Percentiles rank a stretch among this genome's conserved stretches.
phyloP scores from a whole-genome alignment of 2,797 vertebrate genomes.

The Pogonophryne albipinna region DNA sequence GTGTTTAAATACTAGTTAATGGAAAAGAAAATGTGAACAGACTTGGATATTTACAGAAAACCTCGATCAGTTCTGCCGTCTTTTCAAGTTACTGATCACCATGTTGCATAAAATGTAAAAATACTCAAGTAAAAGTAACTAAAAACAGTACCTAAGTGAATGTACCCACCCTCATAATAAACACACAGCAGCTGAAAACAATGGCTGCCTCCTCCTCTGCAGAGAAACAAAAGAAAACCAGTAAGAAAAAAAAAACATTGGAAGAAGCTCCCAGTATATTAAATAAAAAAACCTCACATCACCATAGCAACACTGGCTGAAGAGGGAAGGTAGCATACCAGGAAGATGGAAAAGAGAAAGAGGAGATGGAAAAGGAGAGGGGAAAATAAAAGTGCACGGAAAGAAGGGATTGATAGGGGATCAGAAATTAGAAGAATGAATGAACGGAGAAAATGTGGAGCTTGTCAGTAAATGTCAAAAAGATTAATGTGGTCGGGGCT shows the following conservation, averaged over 20 bases:
- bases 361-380: slow-evolving; percentile 23
- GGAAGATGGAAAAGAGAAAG: slow-evolving; percentile 66
- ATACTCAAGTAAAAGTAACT: no score
- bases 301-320: slow-evolving; percentile 78
- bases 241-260: slow-evolving; percentile 42
- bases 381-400: slow-evolving; percentile 19
- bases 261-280: slow-evolving; percentile 68
- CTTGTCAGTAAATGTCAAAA: slow-evolving; percentile 10
- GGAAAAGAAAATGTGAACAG: no score
- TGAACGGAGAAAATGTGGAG: slow-evolving; percentile 5
- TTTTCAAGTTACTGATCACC: no score
- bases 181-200: slow-evolving; percentile 54
- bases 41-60: no score
- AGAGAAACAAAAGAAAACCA: slow-evolving; percentile 59
- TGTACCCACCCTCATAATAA: slow-evolving; percentile 24
- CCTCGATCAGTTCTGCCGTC: no score
- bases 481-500: background rate
- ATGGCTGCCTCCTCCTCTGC: slow-evolving; percentile 55
- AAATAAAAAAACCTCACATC: slow-evolving; percentile 55
- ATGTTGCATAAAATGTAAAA: no score
- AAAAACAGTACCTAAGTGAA: no score
- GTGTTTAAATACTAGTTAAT: no score
- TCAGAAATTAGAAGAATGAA: slow-evolving; percentile 22
- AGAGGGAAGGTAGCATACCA: slow-evolving; percentile 72
- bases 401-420: slow-evolving; percentile 24